Evolutionary conservation across 23 tunicate species (phyloP), one percentile per base, ranked within the genome.

Genomic region (Oikopleura dioica): DNA sequence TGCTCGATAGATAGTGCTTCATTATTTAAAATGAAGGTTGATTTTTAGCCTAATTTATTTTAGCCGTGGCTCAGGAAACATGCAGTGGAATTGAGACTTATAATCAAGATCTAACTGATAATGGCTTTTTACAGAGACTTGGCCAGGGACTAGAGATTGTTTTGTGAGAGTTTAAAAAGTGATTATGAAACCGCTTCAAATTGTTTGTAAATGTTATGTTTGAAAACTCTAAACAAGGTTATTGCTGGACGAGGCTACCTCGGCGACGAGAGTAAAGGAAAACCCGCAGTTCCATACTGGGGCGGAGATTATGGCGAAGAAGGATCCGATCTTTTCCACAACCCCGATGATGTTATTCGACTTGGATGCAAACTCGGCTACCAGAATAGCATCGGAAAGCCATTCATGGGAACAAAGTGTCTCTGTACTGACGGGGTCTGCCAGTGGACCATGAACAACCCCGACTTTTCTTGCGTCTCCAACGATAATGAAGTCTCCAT

Each of bases 381-480:
- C 33, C 4, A 24, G 29, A 28, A 63, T 31, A 31, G 72, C n/a
- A 28, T 16, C 26, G 72, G 33, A 63, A 63, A 63, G 33, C 72
- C 72, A 63, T 63, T 16, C 33, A 31, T 63, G 29, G 72, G 72
- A 31, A 2, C 72, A 2, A 28, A 12, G 16, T 63, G 72, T 28
- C 30, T 2, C 16, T 63, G 72, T 63, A 63, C 72, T 5, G 72
- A 63, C 30, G 72, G 33, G 26, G 26, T 28, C 2, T 63, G 72
- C 26, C 72, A 63, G 26, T 63, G 16, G 16, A 28, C 16, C 2
- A 23, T 63, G 72, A 63, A 24, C 4, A 63, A 63, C 33, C 72
- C 72, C 33, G 72, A 63, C 33, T 63, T 63, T 63, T 2, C 26
- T 28, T 63, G 72, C 33, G 72, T 63, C 26, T 63, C 72, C 72